Evolutionary conservation across 2,888 invertebrate species (phyloP).

Genomic region (Hirtodrosophila duncani): DNA sequence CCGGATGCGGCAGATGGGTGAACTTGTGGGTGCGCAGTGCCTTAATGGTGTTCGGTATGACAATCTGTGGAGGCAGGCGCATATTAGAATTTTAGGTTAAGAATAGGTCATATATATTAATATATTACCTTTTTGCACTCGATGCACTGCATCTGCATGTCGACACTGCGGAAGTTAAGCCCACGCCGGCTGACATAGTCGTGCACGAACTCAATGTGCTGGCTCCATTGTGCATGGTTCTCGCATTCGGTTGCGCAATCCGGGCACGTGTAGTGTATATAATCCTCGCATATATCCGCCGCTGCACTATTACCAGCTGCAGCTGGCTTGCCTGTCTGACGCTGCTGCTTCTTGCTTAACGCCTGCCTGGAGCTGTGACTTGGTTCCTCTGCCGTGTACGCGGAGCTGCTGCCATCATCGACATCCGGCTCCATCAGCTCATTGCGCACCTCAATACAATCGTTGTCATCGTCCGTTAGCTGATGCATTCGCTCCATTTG

Average conservation of each 20-base stretch:
- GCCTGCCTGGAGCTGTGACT: conserved; percentile 40
- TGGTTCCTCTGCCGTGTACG: conserved; percentile 46
- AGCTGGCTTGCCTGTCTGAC: not conserved
- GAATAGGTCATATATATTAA: not conserved
- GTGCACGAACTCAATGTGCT: conserved; percentile 73
- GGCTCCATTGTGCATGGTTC: conserved; percentile 67
- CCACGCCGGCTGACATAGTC: conserved; percentile 68
- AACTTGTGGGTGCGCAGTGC: conserved; percentile 70
- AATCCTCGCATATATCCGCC: conserved; percentile 63
- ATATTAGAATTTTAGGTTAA: not conserved
- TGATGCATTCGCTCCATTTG: conserved; percentile 7
- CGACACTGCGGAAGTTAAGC: conserved; percentile 64
- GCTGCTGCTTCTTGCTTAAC: conserved; percentile 19
- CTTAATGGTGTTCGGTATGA: conserved; percentile 58
- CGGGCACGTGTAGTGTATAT: conserved; percentile 71
- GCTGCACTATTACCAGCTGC: conserved; percentile 11
- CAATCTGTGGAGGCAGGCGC: conserved; percentile 37
- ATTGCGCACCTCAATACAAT: conserved; percentile 55
- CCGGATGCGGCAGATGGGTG: conserved; percentile 61
- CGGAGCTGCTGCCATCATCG: conserved; percentile 26
- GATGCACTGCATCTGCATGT: conserved; percentile 68
- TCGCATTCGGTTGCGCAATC: conserved; percentile 72
- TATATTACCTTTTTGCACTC: conserved; percentile 61
- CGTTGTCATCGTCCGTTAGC: conserved; percentile 28
- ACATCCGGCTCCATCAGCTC: conserved; percentile 49